phyloP scores from a whole-genome alignment of 2,113 vertebrate species.

The Ibidorhyncha struthersii region DNA sequence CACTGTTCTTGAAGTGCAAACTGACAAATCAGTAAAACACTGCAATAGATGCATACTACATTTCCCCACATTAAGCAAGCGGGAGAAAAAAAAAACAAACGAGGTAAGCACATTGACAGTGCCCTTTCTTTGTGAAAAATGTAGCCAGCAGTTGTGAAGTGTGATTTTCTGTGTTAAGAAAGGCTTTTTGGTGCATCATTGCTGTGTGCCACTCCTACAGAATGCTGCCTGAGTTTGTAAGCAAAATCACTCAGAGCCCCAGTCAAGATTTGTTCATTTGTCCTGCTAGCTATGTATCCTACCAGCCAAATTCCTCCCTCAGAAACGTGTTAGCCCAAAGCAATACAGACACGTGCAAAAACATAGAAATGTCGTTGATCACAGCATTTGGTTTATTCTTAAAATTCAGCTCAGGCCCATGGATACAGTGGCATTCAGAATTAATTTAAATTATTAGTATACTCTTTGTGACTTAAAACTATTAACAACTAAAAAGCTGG shows the following conservation, averaged over 20 bases:
- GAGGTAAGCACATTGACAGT: background rate
- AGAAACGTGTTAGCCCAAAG: background rate
- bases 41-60: background rate
- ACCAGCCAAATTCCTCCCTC: background rate
- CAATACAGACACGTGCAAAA: background rate
- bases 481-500: background rate
- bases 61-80: background rate
- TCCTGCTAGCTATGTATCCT: background rate
- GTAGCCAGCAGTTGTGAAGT: background rate
- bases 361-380: background rate
- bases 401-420: background rate
- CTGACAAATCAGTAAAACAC: background rate
- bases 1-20: background rate
- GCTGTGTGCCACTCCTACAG: background rate
- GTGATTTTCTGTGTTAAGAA: background rate
- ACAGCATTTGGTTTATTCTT: background rate
- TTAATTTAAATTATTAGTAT: background rate
- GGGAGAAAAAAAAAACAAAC: background rate
- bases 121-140: background rate
- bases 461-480: background rate
- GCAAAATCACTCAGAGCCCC: background rate
- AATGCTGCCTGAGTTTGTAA: background rate
- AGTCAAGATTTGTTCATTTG: background rate
- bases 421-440: background rate
- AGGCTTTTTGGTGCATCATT: background rate